Conservation (phyloP, 2,888 invertebrate species). For the Spisula solida region DNA sequence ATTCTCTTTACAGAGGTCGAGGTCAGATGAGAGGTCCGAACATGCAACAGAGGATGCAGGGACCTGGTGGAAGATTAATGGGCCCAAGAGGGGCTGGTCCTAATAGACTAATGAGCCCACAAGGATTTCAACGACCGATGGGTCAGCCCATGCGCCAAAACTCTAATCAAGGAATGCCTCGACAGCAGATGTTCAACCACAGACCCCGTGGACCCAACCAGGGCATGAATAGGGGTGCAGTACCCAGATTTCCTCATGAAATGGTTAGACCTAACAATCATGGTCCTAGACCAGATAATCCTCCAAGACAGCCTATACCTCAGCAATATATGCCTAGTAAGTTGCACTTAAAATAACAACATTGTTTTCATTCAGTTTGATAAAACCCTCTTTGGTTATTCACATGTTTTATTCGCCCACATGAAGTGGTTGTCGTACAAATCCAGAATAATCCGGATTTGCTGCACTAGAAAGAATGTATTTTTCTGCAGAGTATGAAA, state of each 20-base stretch:
- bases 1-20: conserved; percentile 25
- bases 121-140: conserved; percentile 17
- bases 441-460: too few species aligned
- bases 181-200: conserved; percentile 12
- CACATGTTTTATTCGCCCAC: not conserved
- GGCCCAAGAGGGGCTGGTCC: conserved; percentile 35
- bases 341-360: not conserved
- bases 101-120: not conserved
- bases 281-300: not conserved
- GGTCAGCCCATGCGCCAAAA: not conserved
- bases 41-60: not conserved
- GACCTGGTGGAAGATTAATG: not conserved
- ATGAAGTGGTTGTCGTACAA: too few species aligned
- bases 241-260: conserved; percentile 42
- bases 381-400: not conserved
- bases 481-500: too few species aligned
- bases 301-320: conserved; percentile 13
- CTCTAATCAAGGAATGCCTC: not conserved
- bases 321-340: conserved; percentile 13
- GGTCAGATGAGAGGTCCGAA: conserved; percentile 39
- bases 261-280: not conserved
- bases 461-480: too few species aligned
- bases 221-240: conserved; percentile 25
- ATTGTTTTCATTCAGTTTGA: too few species aligned
- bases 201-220: conserved; percentile 25